Evolutionary conservation across 2,113 vertebrate genomes (phyloP), one percentile per base, ranked within the genome.

Genomic region (Rhineura floridana): DNA sequence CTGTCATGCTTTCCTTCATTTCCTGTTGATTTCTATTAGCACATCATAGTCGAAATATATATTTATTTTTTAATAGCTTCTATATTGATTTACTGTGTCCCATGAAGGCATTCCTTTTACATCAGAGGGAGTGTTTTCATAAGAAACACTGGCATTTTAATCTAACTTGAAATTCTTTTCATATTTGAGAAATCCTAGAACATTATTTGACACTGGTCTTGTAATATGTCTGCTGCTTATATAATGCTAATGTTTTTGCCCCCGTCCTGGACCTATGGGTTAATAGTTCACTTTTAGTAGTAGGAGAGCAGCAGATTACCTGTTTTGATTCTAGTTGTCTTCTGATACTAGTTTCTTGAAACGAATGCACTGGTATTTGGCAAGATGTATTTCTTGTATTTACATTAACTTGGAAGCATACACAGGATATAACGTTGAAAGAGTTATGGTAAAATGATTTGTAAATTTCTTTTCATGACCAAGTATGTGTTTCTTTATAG

Each of bases 401-500:
- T 3, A 19, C 17, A 23, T 75, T 21, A 48, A 75, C 19, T 15
- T 76, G 52, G 28, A 46, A 55, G 5, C 10, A 7, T 28, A 30
- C 8, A 30, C 30, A 69, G 6, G 36, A 42, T 11, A 2, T 55
- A 80, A 63, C n/a, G n/a, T 55, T 80, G 63, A 42, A 48, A 69
- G 25, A 23, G 44, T 23, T 67, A 17, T 19, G 12, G 21, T 86
- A 30, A 79, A 30, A 30, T 30, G 62, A 50, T 69, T 30, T 50
- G 44, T 69, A 15, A 1, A 13, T 69, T 50, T 48, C 50, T 55
- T 8, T n/a, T n/a, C 69, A 9, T 86, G 83, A 91, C 44, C 6
- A 0, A 39, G 8, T 6, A 0, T 76, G 91, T 94, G 91, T 4
- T 89, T 78, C 88, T 69, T 86, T 30, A n/a, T 89, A 99, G 99